Evolutionary conservation across 2,113 vertebrate species (phyloP).

Genomic region (Aphyosemion australe): DNA sequence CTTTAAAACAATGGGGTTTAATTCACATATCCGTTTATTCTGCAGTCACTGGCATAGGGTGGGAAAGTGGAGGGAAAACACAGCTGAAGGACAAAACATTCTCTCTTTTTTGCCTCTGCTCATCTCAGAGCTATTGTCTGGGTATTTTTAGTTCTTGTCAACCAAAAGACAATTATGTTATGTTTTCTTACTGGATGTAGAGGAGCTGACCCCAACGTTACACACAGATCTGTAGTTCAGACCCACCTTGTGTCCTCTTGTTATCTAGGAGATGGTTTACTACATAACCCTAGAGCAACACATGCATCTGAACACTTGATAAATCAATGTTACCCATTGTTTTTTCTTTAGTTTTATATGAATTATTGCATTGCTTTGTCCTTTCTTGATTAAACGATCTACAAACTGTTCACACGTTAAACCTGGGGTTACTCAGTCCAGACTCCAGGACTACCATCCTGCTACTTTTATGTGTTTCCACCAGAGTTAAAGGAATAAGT

Average conservation of each 20-base stretch:
- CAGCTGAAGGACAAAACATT: conserved; percentile 78
- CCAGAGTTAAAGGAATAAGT: too few relatives aligned
- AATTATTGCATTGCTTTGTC: too few relatives aligned
- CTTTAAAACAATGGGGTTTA: conserved; percentile 80
- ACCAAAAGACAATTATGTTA: conserved; percentile 77
- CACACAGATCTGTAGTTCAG: conserved; percentile 22
- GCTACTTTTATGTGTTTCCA: too few relatives aligned
- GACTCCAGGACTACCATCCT: too few relatives aligned
- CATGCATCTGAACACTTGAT: too few relatives aligned
- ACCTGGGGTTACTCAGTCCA: too few relatives aligned
- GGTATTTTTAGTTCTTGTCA: conserved; percentile 81
- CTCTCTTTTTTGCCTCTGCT: conserved; percentile 66
- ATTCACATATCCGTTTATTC: conserved; percentile 81
- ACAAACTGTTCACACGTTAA: too few relatives aligned
- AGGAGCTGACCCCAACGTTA: conserved; percentile 62
- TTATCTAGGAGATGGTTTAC: too few relatives aligned
- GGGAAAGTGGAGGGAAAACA: conserved; percentile 69
- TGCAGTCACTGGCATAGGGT: conserved; percentile 68
- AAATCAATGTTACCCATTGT: too few relatives aligned
- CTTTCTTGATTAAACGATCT: too few relatives aligned
- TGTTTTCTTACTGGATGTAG: conserved; percentile 63
- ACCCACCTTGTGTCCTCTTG: conserved; percentile 4
- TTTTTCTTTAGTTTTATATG: too few relatives aligned
- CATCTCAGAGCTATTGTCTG: conserved; percentile 79
- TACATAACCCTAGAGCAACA: too few relatives aligned